These are phyloP conservation scores for Thereva nobilitata DNA, from an alignment of 2,888 invertebrate genomes.

Conservation along the genomic window DNA sequence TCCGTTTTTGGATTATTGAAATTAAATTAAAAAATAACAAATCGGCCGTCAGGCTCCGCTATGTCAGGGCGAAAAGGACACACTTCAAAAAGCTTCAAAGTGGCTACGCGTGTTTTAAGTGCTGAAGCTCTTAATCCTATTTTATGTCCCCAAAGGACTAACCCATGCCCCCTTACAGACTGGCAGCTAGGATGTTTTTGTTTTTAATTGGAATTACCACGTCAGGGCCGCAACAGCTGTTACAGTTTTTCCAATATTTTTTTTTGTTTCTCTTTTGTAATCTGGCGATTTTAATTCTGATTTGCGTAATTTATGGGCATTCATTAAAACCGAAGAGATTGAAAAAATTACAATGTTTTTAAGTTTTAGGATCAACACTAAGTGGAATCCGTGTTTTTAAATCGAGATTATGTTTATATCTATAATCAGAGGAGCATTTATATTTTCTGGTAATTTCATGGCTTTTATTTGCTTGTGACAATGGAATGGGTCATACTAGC, in stretches of 20 bases:
- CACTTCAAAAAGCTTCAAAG: conserved; percentile 3
- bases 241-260: neutral
- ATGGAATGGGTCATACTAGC: no score
- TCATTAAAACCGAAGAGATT: no score
- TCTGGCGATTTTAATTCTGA: no score
- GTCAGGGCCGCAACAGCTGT: neutral
- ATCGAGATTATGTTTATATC: no score
- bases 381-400: no score
- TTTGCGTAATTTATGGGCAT: no score
- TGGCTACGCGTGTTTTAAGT: conserved; percentile 7
- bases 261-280: no score
- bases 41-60: conserved; percentile 4
- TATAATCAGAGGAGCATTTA: no score
- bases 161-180: conserved; percentile 17
- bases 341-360: no score
- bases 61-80: neutral
- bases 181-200: conserved; percentile 19
- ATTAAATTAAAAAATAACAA: conserved; percentile 34
- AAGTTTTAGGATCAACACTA: no score
- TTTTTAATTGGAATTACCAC: conserved; percentile 33
- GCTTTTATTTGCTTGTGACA: no score
- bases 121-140: conserved; percentile 25
- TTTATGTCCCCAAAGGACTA: conserved; percentile 16
- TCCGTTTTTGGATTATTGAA: conserved; percentile 25
- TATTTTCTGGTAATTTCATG: no score